Evolutionary conservation across 2,888 invertebrate genomes (phyloP).

Genomic region (Pemphredon lugubris): DNA sequence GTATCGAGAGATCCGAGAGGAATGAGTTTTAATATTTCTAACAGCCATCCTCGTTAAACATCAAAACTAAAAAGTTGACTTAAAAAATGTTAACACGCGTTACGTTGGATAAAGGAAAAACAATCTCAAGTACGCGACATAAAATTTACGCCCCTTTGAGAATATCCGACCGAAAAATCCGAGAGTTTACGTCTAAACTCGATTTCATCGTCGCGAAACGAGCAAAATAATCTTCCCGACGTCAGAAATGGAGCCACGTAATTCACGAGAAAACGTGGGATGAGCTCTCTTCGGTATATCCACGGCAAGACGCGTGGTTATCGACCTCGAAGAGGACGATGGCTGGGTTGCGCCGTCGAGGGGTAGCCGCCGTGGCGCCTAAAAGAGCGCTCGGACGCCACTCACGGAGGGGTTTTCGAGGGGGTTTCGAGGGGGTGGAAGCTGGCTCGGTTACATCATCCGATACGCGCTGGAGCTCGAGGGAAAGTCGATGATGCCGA

Average conservation of each 20-base stretch:
- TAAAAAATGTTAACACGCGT: too few species aligned
- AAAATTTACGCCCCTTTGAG: too few species aligned
- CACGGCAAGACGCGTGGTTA: constrained; percentile 60
- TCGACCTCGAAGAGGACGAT: constrained; percentile 57
- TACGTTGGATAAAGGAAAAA: too few species aligned
- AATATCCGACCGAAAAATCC: too few species aligned
- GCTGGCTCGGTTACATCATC: constrained; percentile 66
- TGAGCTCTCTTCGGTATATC: constrained; percentile 43
- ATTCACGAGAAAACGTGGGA: constrained; percentile 37
- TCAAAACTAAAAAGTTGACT: too few species aligned
- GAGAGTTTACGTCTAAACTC: too few species aligned
- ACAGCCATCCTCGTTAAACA: too few species aligned
- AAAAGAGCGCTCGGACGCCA: constrained; percentile 65
- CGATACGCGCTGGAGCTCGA: constrained; percentile 42
- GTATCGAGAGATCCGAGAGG: too few species aligned
- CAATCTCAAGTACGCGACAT: too few species aligned
- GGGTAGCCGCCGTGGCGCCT: constrained; percentile 70
- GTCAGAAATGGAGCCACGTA: constrained; percentile 46
- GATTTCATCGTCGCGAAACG: too few species aligned
- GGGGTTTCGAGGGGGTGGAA: constrained; percentile 19
- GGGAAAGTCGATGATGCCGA: constrained; percentile 57
- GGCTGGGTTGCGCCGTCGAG: constrained; percentile 39
- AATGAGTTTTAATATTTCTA: too few species aligned
- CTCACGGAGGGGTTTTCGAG: constrained; percentile 7
- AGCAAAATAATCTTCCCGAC: constrained; percentile 52